Evolutionary conservation across 2,113 vertebrate genomes (phyloP), one percentile per base, ranked within the genome.

Genomic region (Lota lota): DNA sequence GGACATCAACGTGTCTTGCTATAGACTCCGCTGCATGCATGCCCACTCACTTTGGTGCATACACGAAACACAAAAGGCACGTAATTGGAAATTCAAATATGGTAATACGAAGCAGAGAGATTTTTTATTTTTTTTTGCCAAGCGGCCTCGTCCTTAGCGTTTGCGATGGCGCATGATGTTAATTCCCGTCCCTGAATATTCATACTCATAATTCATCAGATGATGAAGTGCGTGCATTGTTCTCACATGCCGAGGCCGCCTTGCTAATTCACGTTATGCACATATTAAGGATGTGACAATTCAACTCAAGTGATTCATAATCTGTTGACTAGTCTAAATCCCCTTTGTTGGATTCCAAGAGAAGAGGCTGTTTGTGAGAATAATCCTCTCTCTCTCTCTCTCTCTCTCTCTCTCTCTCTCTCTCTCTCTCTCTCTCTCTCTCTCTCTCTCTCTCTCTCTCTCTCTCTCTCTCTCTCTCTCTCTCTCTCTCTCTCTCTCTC

Each of bases 251-350:
- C 40, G 7, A 4, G 40, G 40, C 7, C 40, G 40, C 40, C 78
- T 2, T 66, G 75, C 81, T 80, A 63, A 7, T 64, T 79, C 75
- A 51, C 81, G 79, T 85, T 80, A 77, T 81, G 81, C 81, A 79
- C 83, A 86, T 85, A 87, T 85, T 87, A 85, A 83, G 75, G 75
- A 83, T 53, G 69, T 64, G 77, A 82, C 82, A 78, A 83, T 79
- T 76, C 75, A 73, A 61, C 80, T 68, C 1, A 70, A 85, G 80
- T 79, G 79, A 80, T 84, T 77, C 67, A 77, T 83, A 87, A 89
- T 85, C 82, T 86, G 82, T 85, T 78, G 82, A 78, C 81, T 79
- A 75, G 40, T 47, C 40, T 47, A 47, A 47, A 47, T 47, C 5
- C 40, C 40, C 40, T 47, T 47, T 47, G 40, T 47, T 47, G 40